Conservation (phyloP, 1,140 invertebrate genomes). For the Drosophila virilis region DNA sequence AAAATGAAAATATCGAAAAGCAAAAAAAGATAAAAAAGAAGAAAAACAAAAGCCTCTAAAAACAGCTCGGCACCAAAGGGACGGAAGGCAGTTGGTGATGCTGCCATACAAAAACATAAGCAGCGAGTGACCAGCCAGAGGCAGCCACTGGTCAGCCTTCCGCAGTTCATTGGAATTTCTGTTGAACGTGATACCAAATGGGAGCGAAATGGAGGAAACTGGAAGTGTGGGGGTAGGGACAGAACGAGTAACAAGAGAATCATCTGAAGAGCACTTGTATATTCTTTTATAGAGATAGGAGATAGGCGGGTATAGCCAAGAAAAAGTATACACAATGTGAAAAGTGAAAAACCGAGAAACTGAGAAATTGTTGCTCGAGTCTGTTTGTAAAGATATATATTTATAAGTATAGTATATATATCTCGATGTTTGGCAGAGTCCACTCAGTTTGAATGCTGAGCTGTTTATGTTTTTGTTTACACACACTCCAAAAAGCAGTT, state of each 20-base stretch:
- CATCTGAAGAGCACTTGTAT: slow-evolving; percentile 18
- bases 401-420: too few species aligned
- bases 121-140: slow-evolving; percentile 27
- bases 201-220: slow-evolving; percentile 32
- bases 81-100: neutral
- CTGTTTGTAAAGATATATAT: neutral
- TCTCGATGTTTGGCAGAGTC: slow-evolving; percentile 5
- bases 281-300: neutral
- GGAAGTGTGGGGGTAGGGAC: neutral
- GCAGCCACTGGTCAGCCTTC: slow-evolving; percentile 35
- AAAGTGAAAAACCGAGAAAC: neutral
- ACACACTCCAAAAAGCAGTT: slow-evolving; percentile 31
- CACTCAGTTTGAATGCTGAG: slow-evolving; percentile 6
- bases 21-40: slow-evolving; percentile 9
- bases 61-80: neutral
- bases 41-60: slow-evolving; percentile 19
- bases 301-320: neutral
- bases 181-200: slow-evolving; percentile 44
- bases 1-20: slow-evolving; percentile 39
- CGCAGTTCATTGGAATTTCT: slow-evolving; percentile 50
- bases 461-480: slow-evolving; percentile 29
- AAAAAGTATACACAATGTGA: neutral
- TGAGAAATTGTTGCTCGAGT: slow-evolving; percentile 1
- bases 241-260: slow-evolving; percentile 25
- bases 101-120: slow-evolving; percentile 19